Conservation (phyloP, 2,888 invertebrate genomes). For the Dryomyza anilis region DNA sequence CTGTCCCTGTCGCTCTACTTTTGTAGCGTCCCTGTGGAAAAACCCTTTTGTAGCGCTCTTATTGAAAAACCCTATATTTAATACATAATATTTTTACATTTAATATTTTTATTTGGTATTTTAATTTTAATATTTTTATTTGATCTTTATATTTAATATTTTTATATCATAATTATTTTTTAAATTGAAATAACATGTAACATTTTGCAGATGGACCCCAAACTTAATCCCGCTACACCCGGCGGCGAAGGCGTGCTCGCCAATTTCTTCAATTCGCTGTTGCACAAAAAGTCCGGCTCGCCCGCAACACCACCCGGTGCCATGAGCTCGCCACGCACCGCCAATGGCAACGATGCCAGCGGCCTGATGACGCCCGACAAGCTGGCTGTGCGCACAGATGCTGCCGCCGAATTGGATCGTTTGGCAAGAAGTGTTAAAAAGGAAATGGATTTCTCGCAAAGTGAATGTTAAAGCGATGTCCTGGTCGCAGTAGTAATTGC, state of each 20-base stretch:
- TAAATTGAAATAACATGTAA: slow-evolving; percentile 26
- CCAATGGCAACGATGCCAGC: slow-evolving; percentile 58
- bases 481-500: background rate
- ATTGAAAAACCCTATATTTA: no score
- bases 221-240: slow-evolving; percentile 76
- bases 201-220: slow-evolving; percentile 70
- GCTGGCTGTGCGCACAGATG: slow-evolving; percentile 81
- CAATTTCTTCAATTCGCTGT: slow-evolving; percentile 96
- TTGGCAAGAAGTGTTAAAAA: slow-evolving; percentile 71
- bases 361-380: slow-evolving; percentile 67
- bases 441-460: slow-evolving; percentile 61
- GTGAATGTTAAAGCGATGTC: slow-evolving; percentile 54
- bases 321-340: slow-evolving; percentile 56
- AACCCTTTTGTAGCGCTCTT: no score
- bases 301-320: slow-evolving; percentile 64
- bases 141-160: background rate
- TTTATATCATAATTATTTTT: slow-evolving; percentile 32
- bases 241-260: slow-evolving; percentile 93
- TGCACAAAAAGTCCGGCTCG: slow-evolving; percentile 89
- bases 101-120: no score
- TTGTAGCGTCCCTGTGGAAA: no score
- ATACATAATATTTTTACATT: background rate
- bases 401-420: slow-evolving; percentile 90
- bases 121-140: background rate
- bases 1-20: no score